Conservation (phyloP, 2,113 vertebrate genomes). For the Istiophorus platypterus region DNA sequence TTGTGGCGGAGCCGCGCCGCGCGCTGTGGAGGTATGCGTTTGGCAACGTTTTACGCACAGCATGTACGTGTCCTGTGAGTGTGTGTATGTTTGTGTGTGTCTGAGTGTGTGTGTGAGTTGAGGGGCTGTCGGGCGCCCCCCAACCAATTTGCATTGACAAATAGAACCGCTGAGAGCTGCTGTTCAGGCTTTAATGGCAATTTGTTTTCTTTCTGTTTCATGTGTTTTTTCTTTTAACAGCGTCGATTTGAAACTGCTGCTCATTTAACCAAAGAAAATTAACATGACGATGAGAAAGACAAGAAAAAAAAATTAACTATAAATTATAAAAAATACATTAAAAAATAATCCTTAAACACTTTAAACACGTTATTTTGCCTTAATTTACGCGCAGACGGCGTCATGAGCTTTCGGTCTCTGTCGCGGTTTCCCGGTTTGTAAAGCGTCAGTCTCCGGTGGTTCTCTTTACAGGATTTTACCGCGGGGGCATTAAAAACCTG, state of each 20-base stretch:
- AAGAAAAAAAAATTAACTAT: too few species aligned
- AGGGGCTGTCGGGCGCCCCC: conserved; percentile 30
- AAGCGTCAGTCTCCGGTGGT: too few species aligned
- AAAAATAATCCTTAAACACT: too few species aligned
- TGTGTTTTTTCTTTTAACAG: not conserved
- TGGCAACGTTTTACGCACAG: conserved; percentile 80
- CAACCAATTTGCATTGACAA: conserved; percentile 86
- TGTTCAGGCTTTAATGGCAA: conserved; percentile 65
- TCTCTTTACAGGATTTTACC: too few species aligned
- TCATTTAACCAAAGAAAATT: too few species aligned
- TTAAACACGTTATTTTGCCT: too few species aligned
- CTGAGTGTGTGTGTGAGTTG: conserved; percentile 22
- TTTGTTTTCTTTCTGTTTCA: conserved; percentile 35
- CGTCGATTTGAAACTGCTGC: not conserved
- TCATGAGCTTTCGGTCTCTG: too few species aligned
- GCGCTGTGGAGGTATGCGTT: conserved; percentile 85
- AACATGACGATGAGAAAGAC: too few species aligned
- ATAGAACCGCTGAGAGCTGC: conserved; percentile 86
- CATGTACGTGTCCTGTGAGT: conserved; percentile 37
- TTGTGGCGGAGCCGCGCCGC: conserved; percentile 79
- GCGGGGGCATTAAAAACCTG: too few species aligned
- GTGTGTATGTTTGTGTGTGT: conserved; percentile 19
- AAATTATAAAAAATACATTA: too few species aligned
- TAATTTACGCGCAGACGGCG: too few species aligned
- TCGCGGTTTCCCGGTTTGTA: too few species aligned